Evolutionary conservation across 1,140 invertebrate genomes (phyloP).

Genomic region (Heliothis virescens): DNA sequence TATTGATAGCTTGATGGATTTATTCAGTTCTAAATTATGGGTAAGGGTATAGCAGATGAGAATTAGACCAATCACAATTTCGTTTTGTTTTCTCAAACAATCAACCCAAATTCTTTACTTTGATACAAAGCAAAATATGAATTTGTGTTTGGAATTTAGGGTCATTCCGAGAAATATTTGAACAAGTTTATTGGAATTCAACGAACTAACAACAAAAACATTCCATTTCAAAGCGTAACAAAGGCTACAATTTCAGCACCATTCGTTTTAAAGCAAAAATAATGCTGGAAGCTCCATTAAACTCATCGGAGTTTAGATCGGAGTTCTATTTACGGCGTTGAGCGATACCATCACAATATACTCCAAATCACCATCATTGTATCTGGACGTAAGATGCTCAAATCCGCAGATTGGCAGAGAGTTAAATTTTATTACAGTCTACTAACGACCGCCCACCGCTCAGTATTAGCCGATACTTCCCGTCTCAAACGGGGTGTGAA

Average conservation of each 20-base stretch:
- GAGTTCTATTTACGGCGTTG: constrained; percentile 5
- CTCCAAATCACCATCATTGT: constrained; percentile 34
- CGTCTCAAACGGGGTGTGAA: constrained; percentile 52
- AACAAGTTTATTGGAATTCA: background rate
- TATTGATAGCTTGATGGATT: constrained; percentile 21
- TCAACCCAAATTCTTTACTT: background rate
- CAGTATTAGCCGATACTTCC: constrained; percentile 51
- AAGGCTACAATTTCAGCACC: background rate
- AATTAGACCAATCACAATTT: background rate
- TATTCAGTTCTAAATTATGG: background rate
- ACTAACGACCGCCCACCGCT: constrained; percentile 52
- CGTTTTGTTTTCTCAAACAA: background rate
- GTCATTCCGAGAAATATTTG: background rate
- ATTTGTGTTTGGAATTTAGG: background rate
- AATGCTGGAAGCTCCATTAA: background rate
- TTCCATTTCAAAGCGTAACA: background rate
- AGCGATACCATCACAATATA: constrained; percentile 43
- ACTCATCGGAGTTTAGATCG: background rate
- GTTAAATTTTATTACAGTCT: constrained; percentile 57
- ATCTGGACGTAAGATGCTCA: constrained; percentile 32
- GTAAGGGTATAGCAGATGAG: background rate
- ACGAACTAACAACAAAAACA: background rate
- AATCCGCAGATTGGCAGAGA: constrained; percentile 52
- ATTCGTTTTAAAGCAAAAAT: constrained; percentile 4
- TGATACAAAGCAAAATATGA: background rate